Base-by-base conservation (phyloP, 2,797 vertebrate genomes). In the Taeniopygia guttata region DNA sequence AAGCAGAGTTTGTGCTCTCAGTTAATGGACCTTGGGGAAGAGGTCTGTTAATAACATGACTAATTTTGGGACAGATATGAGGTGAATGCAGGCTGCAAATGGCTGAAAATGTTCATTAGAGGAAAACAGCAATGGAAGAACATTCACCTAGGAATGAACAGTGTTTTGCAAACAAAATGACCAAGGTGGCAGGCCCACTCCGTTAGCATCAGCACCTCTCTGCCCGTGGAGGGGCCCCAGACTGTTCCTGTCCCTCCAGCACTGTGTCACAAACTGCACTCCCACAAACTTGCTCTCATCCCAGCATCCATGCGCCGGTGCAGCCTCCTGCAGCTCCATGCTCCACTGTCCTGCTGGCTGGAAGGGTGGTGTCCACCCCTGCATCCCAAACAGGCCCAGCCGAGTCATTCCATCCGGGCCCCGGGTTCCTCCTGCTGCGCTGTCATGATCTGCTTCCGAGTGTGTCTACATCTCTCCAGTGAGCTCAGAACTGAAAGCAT, bases 261-360 rank as follows among this genome's bases (percentile, higher is more conserved):
- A 77, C 95, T 96, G 91, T 95, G 89, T 94, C 95, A 93, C 95
- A 96, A 96, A 94, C 95, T 96, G 95, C 93, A 94, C 89, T 96
- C 96, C 93, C 91, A 91, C 95, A 93, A 94, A 95, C 95, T 67
- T 15, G 34, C 91, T 95, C 91, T 79, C 96, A 93, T 96, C 80
- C 77, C 94, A 69, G 90, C 92, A 79, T 96, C 90, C 95, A 94
- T 94, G 90, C 11, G n/a, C 94, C 91, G 52, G 75, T 40, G 54
- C 88, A 94, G 93, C 92, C 91, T 93, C 89, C 90, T 89, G 94
- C 93, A 91, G 89, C 87, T 96, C 81, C 95, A 90, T 90, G 93
- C 94, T 84, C 93, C 83, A n/a, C 93, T 67, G 74, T 67, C 83
- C 77, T 80, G 49, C 18, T 76, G 91, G 90, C 91, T 90, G 93